These are phyloP conservation scores for Drosophila elegans DNA, from an alignment of 1,140 invertebrate species.

Conservation along the genomic window DNA sequence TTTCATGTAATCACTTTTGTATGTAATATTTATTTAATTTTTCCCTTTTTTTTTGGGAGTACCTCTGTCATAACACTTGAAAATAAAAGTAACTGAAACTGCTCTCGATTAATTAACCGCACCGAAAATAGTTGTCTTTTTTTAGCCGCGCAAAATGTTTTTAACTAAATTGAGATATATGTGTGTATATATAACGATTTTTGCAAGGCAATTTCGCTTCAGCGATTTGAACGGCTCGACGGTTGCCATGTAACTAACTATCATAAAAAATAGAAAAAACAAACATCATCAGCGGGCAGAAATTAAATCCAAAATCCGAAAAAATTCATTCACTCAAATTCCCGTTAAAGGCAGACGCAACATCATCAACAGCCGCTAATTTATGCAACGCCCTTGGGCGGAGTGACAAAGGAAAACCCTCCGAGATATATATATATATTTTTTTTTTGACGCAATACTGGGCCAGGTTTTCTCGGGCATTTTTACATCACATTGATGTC, in stretches of 20 bases:
- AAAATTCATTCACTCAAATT: conserved; percentile 47
- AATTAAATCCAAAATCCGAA: conserved; percentile 19
- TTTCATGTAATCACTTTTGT: conserved; percentile 4
- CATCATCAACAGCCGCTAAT: conserved; percentile 56
- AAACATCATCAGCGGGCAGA: conserved; percentile 31
- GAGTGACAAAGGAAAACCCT: conserved; percentile 39
- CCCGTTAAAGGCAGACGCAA: conserved; percentile 55
- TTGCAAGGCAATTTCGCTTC: conserved; percentile 26
- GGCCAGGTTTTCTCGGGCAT: conserved; percentile 36
- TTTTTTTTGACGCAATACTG: conserved; percentile 31
- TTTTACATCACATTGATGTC: conserved; percentile 46
- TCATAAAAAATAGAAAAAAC: conserved; percentile 18
- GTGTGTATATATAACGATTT: conserved; percentile 5
- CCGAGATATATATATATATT: conserved; percentile 1
- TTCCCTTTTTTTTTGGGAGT: conserved; percentile 13
- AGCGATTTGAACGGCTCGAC: conserved; percentile 65
- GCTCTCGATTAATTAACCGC: conserved; percentile 43
- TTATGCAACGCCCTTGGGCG: conserved; percentile 79
- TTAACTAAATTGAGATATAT: conserved; percentile 12
- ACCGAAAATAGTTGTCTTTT: conserved; percentile 51
- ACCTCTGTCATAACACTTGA: conserved; percentile 26
- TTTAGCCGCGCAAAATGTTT: conserved; percentile 20
- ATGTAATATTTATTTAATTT: conserved; percentile 16
- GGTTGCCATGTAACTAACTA: conserved; percentile 68
- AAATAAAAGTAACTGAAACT: conserved; percentile 9